Conservation (phyloP, 2,797 vertebrate species). For the Melanotaenia maccullochi region DNA sequence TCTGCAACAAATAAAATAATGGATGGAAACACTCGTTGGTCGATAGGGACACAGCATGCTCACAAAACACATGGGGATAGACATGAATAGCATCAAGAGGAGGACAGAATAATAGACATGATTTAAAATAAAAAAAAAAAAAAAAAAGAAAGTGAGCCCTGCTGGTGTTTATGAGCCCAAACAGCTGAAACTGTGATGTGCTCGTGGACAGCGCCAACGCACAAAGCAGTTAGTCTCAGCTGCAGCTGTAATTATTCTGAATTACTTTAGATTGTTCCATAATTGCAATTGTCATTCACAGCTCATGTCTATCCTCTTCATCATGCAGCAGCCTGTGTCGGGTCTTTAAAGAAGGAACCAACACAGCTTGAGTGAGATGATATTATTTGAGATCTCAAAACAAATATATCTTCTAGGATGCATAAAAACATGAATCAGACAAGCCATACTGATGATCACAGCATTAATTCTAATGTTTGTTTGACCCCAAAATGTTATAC, state of each 20-base stretch:
- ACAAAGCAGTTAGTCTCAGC: slow-evolving; percentile 18
- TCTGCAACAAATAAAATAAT: slow-evolving; percentile 19
- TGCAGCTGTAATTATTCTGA: background rate
- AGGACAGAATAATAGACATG: slow-evolving; percentile 40
- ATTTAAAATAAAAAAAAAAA: slow-evolving; percentile 29
- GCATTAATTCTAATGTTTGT: too few relatives aligned
- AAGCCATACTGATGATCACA: too few relatives aligned
- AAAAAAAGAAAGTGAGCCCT: slow-evolving; percentile 25
- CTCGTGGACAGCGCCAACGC: background rate
- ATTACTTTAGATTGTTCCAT: slow-evolving; percentile 14
- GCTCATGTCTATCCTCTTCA: slow-evolving; percentile 4
- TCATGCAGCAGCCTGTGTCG: background rate
- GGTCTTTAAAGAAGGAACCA: background rate
- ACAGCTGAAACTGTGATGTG: slow-evolving; percentile 9
- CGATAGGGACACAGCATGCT: slow-evolving; percentile 28
- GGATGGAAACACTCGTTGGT: slow-evolving; percentile 44
- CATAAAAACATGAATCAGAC: background rate
- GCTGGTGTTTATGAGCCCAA: slow-evolving; percentile 14
- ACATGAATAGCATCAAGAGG: slow-evolving; percentile 29
- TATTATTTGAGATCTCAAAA: background rate
- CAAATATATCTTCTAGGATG: background rate
- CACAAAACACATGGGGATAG: slow-evolving; percentile 33
- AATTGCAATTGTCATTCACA: background rate
- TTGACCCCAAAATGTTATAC: too few relatives aligned
- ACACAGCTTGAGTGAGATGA: background rate